These are phyloP conservation scores for Dendroctonus ponderosae DNA, from an alignment of 1,140 invertebrate species.

Conservation along the genomic window DNA sequence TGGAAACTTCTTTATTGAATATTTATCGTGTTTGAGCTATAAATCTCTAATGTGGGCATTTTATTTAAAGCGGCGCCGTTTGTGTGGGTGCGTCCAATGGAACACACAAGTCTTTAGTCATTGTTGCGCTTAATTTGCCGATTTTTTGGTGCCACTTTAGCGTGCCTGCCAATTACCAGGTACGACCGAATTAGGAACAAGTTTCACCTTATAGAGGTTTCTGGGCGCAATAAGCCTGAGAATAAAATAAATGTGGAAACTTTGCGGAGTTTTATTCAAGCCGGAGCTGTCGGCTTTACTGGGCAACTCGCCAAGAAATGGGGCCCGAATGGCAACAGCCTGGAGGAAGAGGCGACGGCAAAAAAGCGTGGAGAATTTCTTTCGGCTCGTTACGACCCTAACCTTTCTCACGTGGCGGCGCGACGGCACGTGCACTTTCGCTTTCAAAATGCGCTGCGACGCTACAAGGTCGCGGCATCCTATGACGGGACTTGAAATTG, in stretches of 20 bases:
- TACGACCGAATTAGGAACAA: no score
- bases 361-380: slow-evolving; percentile 25
- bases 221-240: no score
- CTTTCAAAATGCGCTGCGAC: slow-evolving; percentile 29
- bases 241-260: no score
- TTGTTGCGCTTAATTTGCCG: background rate
- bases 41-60: background rate
- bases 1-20: background rate
- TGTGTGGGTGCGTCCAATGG: background rate
- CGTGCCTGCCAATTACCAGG: no score
- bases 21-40: background rate
- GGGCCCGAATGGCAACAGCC: background rate
- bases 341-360: slow-evolving; percentile 6
- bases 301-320: background rate
- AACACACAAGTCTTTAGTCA: slow-evolving; percentile 1
- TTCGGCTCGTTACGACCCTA: slow-evolving; percentile 27
- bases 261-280: no score
- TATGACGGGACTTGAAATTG: background rate
- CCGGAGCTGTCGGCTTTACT: background rate
- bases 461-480: slow-evolving; percentile 23
- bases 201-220: no score
- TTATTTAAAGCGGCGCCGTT: background rate
- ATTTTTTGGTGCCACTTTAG: background rate
- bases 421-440: slow-evolving; percentile 30
- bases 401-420: slow-evolving; percentile 33